phyloP scores from a whole-genome alignment of 2,888 invertebrate species.

The Tyria jacobaeae region DNA sequence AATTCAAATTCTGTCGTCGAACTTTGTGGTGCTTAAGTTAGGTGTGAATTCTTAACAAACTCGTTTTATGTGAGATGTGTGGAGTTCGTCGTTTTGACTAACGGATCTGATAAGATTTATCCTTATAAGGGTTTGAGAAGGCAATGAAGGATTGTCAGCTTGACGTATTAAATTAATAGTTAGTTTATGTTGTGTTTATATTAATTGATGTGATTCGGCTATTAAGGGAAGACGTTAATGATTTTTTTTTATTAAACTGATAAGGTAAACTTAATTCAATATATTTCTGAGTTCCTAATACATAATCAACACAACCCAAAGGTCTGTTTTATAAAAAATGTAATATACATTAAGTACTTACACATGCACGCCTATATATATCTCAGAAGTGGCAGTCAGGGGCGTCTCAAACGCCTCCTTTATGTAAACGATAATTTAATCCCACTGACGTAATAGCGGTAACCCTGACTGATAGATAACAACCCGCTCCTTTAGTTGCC shows the following conservation, averaged over 20 bases:
- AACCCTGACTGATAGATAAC: too few relatives aligned
- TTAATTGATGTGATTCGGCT: constrained; percentile 24
- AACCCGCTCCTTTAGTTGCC: too few relatives aligned
- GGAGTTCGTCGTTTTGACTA: constrained; percentile 39
- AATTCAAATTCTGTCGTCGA: constrained; percentile 47
- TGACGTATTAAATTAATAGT: constrained; percentile 43
- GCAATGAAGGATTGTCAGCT: constrained; percentile 28
- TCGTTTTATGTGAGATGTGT: constrained; percentile 33
- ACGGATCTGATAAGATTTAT: constrained; percentile 33
- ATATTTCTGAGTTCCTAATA: not conserved
- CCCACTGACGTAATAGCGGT: too few relatives aligned
- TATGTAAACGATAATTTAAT: too few relatives aligned
- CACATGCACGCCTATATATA: too few relatives aligned
- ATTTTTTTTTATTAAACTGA: constrained; percentile 17
- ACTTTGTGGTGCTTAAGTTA: constrained; percentile 40
- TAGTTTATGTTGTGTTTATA: constrained; percentile 22
- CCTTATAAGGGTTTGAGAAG: constrained; percentile 24
- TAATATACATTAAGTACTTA: too few relatives aligned
- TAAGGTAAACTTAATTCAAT: not conserved
- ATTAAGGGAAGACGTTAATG: constrained; percentile 1
- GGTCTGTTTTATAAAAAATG: too few relatives aligned
- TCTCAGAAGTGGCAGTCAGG: too few relatives aligned
- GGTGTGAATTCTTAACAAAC: constrained; percentile 47
- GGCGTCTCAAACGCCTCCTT: too few relatives aligned
- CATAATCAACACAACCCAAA: not conserved